Evolutionary conservation across 2,888 invertebrate genomes (phyloP), one percentile per base, ranked within the genome.

Genomic region (Linyphia triangularis): DNA sequence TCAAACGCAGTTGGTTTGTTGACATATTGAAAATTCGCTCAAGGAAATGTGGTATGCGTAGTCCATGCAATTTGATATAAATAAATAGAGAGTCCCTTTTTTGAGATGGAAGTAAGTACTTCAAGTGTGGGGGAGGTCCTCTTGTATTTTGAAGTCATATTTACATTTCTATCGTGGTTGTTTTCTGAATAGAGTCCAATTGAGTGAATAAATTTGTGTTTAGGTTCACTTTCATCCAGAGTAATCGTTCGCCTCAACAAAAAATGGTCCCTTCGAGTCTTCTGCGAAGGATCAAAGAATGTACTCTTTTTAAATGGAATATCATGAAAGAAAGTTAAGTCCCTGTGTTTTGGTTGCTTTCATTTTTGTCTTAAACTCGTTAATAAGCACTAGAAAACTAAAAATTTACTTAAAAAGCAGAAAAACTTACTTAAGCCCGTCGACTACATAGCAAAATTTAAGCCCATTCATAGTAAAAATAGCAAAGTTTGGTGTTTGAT

Each of bases 1-100:
- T 61, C 61, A 22, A 77, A 61, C 37, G 40, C 61, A 77, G 75
- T 77, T 37, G 75, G 75, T 77, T 33, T 77, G 75, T 77, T 77
- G 75, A 77, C 75, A 61, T 75, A 61, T 61, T 33, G 75, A 77
- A 61, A 37, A 61, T 22, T 63, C 57, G 51, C n/a, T 33, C 24
- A 7, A 16, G 6, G 19, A 33, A 40, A 33, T 33, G n/a, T 1
- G 13, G 26, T n/a, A 10, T 72, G 43, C 16, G 9, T 10, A 5
- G 10, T 43, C 24, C 9, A 43, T 43, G 61, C 33, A 77, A 40
- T 77, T 77, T 77, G 13, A 61, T 33, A 40, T 61, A 37, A 77
- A 61, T 75, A 40, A 75, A 75, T 33, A 37, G 26, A 10, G 22
- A 30, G 70, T 70, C 61, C 37, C 33, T 3, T 77, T 22, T 61